Conservation (phyloP, 2,797 vertebrate species). For the Caiman crocodilus region DNA sequence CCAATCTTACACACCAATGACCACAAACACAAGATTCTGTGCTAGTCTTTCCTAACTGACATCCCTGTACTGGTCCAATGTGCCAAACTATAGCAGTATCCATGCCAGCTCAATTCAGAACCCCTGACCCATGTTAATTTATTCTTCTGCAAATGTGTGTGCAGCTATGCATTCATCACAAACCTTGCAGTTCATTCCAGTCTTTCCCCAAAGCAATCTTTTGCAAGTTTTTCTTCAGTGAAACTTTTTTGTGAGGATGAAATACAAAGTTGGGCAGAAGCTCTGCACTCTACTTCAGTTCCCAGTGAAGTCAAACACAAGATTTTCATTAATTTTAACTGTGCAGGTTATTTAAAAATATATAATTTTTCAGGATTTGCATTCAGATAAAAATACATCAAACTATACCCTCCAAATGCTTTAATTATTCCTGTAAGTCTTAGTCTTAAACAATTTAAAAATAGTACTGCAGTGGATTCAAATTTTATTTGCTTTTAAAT, state of each 20-base stretch:
- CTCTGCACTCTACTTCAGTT: not conserved
- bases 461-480: not conserved
- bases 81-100: not conserved
- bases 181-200: not conserved
- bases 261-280: not conserved
- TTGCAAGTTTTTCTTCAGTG: not conserved
- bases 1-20: not conserved
- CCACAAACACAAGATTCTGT: not conserved
- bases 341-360: not conserved
- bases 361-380: not conserved
- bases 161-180: not conserved
- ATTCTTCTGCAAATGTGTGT: not conserved
- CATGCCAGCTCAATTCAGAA: not conserved
- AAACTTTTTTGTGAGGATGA: not conserved
- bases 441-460: not conserved
- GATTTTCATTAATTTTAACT: not conserved
- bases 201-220: not conserved
- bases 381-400: slow-evolving; percentile 11
- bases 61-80: not conserved
- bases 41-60: not conserved
- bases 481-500: slow-evolving; percentile 15
- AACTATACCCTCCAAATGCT: not conserved
- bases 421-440: not conserved
- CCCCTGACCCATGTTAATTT: not conserved
- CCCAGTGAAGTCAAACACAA: not conserved